phyloP scores from a whole-genome alignment of 2,888 invertebrate species.

The Cryptus armator region DNA sequence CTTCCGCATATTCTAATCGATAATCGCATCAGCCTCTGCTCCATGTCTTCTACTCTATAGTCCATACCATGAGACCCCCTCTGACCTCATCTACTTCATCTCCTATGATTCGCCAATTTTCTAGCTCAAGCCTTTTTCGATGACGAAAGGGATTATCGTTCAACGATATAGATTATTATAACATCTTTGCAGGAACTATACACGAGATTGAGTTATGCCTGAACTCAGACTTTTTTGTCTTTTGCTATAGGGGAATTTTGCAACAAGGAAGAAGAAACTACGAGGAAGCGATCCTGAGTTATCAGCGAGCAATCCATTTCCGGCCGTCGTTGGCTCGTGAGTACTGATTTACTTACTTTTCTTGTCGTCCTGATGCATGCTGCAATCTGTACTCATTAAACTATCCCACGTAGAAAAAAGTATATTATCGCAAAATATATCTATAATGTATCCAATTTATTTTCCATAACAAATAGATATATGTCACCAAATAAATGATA shows the following conservation, averaged over 20 bases:
- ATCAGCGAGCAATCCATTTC: constrained; percentile 96
- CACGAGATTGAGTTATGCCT: not conserved
- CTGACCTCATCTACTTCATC: constrained; percentile 9
- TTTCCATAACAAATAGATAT: too few relatives aligned
- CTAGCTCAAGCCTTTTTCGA: not conserved
- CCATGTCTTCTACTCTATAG: constrained; percentile 29
- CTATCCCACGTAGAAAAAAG: not conserved
- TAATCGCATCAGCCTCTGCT: constrained; percentile 53
- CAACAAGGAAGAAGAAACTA: constrained; percentile 95
- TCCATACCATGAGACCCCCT: not conserved
- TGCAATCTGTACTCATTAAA: not conserved
- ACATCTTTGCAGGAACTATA: not conserved
- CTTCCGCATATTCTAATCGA: constrained; percentile 66
- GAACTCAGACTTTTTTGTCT: constrained; percentile 27
- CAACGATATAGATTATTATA: not conserved
- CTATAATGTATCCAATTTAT: not conserved
- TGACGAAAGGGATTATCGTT: not conserved
- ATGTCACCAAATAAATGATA: too few relatives aligned
- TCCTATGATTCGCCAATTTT: constrained; percentile 20
- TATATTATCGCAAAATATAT: constrained; percentile 16
- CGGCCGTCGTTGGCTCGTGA: constrained; percentile 97
- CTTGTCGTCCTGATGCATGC: too few relatives aligned
- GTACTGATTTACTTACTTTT: constrained; percentile 83
- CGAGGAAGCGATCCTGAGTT: constrained; percentile 95
- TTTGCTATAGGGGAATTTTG: constrained; percentile 92